Evolutionary conservation across 2,797 vertebrate species (phyloP).

Genomic region (Coracias cyanogaster): DNA sequence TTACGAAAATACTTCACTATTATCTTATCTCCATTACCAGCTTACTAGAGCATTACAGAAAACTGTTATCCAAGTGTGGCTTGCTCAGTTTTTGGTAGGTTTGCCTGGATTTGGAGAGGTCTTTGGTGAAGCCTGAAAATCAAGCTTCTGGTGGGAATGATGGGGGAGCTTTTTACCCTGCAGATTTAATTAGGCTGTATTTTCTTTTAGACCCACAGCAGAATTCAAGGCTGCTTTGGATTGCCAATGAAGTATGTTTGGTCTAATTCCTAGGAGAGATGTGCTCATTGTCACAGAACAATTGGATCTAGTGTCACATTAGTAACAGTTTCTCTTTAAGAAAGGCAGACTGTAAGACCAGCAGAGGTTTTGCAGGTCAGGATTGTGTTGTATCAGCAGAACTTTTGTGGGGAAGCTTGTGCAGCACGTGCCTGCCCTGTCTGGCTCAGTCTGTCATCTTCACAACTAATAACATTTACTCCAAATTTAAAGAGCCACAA

Average conservation of each 20-base stretch:
- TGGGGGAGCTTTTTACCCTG: not conserved
- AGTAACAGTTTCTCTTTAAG: slow-evolving; percentile 59
- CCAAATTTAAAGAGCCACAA: slow-evolving; percentile 27
- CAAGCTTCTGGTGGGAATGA: not conserved
- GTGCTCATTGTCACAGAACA: slow-evolving; percentile 8
- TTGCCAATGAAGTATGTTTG: not conserved
- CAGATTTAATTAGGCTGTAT: not conserved
- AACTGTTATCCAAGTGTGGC: not conserved
- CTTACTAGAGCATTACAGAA: not conserved
- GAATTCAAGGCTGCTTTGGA: slow-evolving; percentile 7
- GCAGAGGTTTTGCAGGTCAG: slow-evolving; percentile 56
- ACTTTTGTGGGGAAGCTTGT: slow-evolving; percentile 59
- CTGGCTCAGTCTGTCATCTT: slow-evolving; percentile 40
- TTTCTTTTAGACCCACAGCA: not conserved
- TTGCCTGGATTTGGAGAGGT: not conserved
- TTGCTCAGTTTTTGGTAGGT: not conserved
- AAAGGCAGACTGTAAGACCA: slow-evolving; percentile 14
- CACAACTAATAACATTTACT: slow-evolving; percentile 56
- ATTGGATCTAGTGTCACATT: not conserved
- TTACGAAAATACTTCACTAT: not conserved
- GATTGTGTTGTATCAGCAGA: slow-evolving; percentile 72
- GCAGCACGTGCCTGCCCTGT: slow-evolving; percentile 63
- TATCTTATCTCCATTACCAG: not conserved
- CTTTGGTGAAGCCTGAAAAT: not conserved
- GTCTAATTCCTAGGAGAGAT: not conserved